A percentile compares a stretch with the other conserved stretches of the same genome.
Conservation (phyloP, 2,797 vertebrate genomes). For the Platyrinchus mystaceus region DNA sequence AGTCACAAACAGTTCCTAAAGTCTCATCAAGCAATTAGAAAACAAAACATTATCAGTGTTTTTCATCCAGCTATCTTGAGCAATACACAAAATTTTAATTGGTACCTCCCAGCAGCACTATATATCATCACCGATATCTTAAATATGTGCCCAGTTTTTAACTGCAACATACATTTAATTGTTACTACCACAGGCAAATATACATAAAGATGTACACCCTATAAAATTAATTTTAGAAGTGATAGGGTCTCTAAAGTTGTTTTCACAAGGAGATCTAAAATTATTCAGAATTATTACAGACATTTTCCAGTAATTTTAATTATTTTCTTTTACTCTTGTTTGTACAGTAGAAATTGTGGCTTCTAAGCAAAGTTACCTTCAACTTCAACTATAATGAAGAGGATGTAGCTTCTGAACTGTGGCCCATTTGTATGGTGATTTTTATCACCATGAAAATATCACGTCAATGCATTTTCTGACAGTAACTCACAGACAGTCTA, state of each 20-base stretch:
- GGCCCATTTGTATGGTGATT: not conserved
- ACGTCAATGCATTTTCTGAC: not conserved
- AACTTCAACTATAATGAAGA: not conserved
- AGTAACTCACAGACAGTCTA: not conserved
- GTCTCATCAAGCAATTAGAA: not conserved
- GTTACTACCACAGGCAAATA: not conserved
- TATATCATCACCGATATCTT: not conserved
- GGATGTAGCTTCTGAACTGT: not conserved
- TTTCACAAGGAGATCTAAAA: not conserved
- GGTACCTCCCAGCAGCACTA: not conserved
- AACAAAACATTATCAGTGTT: not conserved
- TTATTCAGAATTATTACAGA: not conserved
- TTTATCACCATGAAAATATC: not conserved
- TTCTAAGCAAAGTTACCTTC: not conserved
- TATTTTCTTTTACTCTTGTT: not conserved
- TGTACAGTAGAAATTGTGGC: not conserved
- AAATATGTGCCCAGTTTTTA: not conserved
- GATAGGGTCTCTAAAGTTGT: not conserved
- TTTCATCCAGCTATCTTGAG: not conserved
- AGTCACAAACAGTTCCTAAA: not conserved
- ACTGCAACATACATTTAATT: not conserved
- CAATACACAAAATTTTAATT: not conserved
- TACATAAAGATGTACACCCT: rapidly evolving
- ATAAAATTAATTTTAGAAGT: not conserved
- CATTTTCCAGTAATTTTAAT: not conserved